phyloP scores from a whole-genome alignment of 2,113 vertebrate species.

The Cottus gobio region DNA sequence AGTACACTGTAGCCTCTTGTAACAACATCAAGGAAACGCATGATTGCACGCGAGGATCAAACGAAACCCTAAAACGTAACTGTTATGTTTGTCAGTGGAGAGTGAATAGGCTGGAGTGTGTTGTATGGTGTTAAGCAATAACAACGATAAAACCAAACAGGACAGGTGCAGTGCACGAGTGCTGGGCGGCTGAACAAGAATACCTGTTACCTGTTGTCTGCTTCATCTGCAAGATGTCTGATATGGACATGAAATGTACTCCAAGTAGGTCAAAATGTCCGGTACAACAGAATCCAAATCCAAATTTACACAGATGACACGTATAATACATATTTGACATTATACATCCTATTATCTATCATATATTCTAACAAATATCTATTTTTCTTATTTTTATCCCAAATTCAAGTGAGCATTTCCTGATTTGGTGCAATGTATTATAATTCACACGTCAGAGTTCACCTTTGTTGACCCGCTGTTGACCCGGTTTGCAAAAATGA shows the following conservation, averaged over 20 bases:
- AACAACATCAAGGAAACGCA: not conserved
- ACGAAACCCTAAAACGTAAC: not conserved
- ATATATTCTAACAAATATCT: too few relatives aligned
- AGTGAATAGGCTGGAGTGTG: not conserved
- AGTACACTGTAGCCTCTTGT: slow-evolving; percentile 87
- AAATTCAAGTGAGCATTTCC: not conserved
- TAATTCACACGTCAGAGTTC: not conserved
- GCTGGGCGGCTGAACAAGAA: not conserved
- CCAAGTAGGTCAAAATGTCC: not conserved
- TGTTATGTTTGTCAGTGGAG: not conserved
- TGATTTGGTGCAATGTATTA: not conserved
- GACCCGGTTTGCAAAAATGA: not conserved
- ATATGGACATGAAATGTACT: not conserved
- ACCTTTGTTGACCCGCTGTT: not conserved
- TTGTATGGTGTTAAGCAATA: not conserved
- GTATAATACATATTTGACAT: not conserved
- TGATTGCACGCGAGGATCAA: not conserved
- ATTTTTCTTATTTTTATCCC: not conserved
- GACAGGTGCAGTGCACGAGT: not conserved
- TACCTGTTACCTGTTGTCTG: not conserved
- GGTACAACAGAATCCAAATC: not conserved
- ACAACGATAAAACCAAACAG: not conserved
- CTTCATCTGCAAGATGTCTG: not conserved
- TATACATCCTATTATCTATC: too few relatives aligned
- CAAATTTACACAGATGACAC: not conserved